Base-by-base conservation (phyloP, 2,888 invertebrate species). In the Eurytoma adleriae region DNA sequence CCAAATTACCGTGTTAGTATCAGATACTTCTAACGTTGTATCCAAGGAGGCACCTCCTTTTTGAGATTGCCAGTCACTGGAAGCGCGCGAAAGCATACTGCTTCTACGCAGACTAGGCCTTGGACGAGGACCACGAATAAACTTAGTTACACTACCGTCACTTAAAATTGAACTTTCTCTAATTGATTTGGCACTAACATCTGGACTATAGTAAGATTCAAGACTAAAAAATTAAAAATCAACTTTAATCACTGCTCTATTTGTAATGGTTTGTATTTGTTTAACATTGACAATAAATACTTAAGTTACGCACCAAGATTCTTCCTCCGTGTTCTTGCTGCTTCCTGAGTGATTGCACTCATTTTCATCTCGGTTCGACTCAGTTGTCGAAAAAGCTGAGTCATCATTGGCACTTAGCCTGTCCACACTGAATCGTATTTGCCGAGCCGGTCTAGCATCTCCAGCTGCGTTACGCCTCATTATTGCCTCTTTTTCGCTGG, bases 391-490 rank as follows among this genome's bases (percentile, higher is more conserved):
- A 4, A 20, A 79, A 2, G 18, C 14, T 0, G 82, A 71, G 18
- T 73, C 64, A n/a, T 73, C 82, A 50, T 84, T 84, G 14, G 20
- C 54, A 13, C 69, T 76, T 4, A 74, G 78, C 64, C 84, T 83
- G n/a, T 84, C 85, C 3, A 90, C 85, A 5, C 86, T 89, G 68
- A 90, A 90, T 12, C 90, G 85, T 82, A 90, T 90, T 54, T 90
- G 90, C 14, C 90, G 84, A 1, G 82, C 74, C 18, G 86, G 81
- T 40, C 85, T 85, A n/a, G 81, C 83, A 18, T 82, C 70, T 0
- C 62, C 54, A 59, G 56, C 16, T 54, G 40, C 16, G 7, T 27
- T 18, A 5, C 54, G 57, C 10, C 20, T 66, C 13, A 61, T 4
- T 0, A 69, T 16, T 13, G 7, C 30, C 20, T 68, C 52, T 16